Percentiles rank a stretch among this genome's conserved stretches.
Evolutionary conservation across 2,113 vertebrate genomes (phyloP).

Genomic region (Oceanites oceanicus): DNA sequence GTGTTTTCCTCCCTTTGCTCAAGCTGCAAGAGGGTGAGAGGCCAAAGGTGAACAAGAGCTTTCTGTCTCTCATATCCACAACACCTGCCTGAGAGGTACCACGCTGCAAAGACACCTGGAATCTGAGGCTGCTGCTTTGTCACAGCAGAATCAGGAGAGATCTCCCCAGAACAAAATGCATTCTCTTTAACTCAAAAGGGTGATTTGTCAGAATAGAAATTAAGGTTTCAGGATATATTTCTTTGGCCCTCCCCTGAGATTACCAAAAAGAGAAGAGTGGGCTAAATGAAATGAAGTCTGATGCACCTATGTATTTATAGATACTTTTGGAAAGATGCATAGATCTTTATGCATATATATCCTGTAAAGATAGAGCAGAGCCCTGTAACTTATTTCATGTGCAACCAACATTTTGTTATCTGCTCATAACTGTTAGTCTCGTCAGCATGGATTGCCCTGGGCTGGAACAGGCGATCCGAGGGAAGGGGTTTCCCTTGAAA

Average conservation of each 20-base stretch:
- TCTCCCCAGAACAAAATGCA: neutral
- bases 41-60: neutral
- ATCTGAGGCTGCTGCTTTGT: neutral
- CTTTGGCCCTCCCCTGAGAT: neutral
- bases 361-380: neutral
- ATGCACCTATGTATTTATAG: neutral
- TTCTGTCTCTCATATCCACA: neutral
- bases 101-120: neutral
- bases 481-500: neutral
- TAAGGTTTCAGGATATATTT: neutral
- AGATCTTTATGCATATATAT: neutral
- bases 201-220: neutral
- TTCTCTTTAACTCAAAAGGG: neutral
- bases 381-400: neutral
- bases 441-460: neutral
- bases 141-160: neutral
- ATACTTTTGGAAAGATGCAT: neutral
- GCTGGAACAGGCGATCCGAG: neutral
- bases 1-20: constrained; percentile 18
- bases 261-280: neutral
- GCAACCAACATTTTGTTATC: neutral
- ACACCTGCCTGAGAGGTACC: neutral
- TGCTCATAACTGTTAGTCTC: neutral
- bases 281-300: neutral
- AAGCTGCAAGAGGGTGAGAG: neutral